Percentiles rank a stretch among this genome's conserved stretches.
These are phyloP conservation scores for Nanorana parkeri DNA, from an alignment of 2,113 vertebrate species.

Conservation along the genomic window DNA sequence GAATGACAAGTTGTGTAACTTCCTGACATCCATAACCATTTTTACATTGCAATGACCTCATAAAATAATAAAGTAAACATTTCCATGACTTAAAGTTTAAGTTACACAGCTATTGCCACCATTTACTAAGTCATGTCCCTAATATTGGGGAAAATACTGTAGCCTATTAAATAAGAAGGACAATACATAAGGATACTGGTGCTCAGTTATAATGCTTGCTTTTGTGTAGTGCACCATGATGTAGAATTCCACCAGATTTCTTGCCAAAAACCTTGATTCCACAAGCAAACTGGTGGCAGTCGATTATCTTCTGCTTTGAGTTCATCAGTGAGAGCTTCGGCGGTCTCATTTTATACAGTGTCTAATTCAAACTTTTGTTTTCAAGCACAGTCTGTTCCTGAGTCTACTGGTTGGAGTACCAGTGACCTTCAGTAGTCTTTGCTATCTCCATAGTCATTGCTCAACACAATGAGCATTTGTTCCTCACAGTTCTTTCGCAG, in stretches of 20 bases:
- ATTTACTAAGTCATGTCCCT: slow-evolving; percentile 23
- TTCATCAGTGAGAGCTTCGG: not conserved
- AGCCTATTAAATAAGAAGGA: not conserved
- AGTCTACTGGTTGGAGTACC: slow-evolving; percentile 21
- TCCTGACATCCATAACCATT: not conserved
- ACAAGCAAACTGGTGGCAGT: not conserved
- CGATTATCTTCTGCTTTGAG: slow-evolving; percentile 1
- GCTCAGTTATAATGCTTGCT: not conserved
- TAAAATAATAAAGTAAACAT: slow-evolving; percentile 10
- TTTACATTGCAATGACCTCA: not conserved
- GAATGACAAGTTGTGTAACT: not conserved
- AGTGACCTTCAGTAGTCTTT: slow-evolving; percentile 83
- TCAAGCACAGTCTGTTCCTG: slow-evolving; percentile 12
- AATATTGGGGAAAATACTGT: slow-evolving; percentile 40
- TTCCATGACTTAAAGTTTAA: slow-evolving; percentile 4
- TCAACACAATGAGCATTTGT: slow-evolving; percentile 89
- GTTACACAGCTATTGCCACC: slow-evolving; percentile 12
- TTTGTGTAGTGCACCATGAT: not conserved
- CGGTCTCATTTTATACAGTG: slow-evolving; percentile 52
- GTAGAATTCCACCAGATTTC: not conserved
- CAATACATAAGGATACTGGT: not conserved
- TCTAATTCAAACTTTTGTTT: not conserved
- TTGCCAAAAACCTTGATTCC: slow-evolving; percentile 17
- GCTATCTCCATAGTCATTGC: slow-evolving; percentile 94
- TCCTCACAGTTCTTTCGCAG: slow-evolving; percentile 94